Conservation (phyloP, 2,113 vertebrate species). For the Ranitomeya imitator region DNA sequence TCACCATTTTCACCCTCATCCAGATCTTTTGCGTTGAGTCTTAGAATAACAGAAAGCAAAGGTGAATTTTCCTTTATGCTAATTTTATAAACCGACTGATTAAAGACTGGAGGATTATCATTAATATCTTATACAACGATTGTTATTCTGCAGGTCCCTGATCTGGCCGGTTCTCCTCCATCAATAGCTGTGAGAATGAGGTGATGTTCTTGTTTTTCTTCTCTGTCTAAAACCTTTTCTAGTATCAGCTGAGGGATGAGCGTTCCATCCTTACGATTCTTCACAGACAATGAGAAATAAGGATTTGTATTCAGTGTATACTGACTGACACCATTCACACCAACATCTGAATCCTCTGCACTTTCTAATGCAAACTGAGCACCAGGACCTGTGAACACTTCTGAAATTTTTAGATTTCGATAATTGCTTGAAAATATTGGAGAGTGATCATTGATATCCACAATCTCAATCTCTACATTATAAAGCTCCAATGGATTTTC, state of each 20-base stretch:
- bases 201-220: conserved; percentile 3
- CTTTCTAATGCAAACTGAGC: conserved; percentile 74
- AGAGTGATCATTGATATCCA: conserved; percentile 81
- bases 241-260: conserved; percentile 75
- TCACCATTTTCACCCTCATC: conserved; percentile 85
- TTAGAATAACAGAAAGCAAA: conserved; percentile 70
- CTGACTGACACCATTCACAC: conserved; percentile 73
- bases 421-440: conserved; percentile 74
- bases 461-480: conserved; percentile 78
- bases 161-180: conserved; percentile 16
- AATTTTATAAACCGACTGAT: conserved; percentile 72
- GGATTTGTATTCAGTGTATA: conserved; percentile 74
- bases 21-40: conserved; percentile 81
- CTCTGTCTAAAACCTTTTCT: neutral
- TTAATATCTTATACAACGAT: conserved; percentile 79
- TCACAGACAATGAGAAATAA: conserved; percentile 74
- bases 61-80: conserved; percentile 70
- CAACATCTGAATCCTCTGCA: conserved; percentile 75
- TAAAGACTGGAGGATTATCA: conserved; percentile 84
- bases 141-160: neutral
- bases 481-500: conserved; percentile 78
- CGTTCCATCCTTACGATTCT: conserved; percentile 65
- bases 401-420: conserved; percentile 75
- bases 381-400: conserved; percentile 71
- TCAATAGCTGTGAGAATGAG: conserved; percentile 20